phyloP scores from a whole-genome alignment of 2,888 invertebrate species.

The Meiosimyza platycephala region DNA sequence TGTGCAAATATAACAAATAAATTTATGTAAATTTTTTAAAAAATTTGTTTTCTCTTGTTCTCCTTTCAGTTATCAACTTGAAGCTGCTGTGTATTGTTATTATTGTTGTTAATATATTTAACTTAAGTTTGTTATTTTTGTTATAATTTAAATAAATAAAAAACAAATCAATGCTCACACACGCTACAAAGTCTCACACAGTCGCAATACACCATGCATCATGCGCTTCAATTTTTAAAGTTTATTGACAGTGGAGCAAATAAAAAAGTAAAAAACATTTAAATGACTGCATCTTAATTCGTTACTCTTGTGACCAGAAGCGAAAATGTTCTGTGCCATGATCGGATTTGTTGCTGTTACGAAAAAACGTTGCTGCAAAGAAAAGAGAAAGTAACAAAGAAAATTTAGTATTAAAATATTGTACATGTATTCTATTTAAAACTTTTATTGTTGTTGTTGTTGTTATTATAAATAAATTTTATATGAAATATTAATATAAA shows the following conservation, averaged over 20 bases:
- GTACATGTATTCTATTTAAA: not conserved
- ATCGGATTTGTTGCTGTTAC: not conserved
- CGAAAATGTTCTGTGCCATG: constrained; percentile 23
- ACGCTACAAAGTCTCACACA: not conserved
- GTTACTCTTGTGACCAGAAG: not conserved
- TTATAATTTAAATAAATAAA: constrained; percentile 9
- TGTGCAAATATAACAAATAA: too few species aligned
- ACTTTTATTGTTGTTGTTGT: not conserved
- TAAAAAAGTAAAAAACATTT: not conserved
- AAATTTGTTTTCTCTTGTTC: not conserved
- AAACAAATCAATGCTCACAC: too few species aligned
- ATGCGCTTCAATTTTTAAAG: not conserved
- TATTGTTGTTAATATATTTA: constrained; percentile 11
- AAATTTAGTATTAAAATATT: not conserved
- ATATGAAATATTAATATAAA: not conserved
- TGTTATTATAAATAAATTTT: not conserved
- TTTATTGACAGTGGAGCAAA: constrained; percentile 3
- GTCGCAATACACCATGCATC: not conserved
- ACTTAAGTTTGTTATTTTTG: constrained; percentile 8
- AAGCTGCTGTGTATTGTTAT: not conserved
- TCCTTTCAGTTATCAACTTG: not conserved
- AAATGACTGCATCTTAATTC: not conserved
- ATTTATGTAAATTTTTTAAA: not conserved
- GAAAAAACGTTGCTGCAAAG: too few species aligned
- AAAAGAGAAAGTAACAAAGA: not conserved